phyloP scores from a whole-genome alignment of 2,888 invertebrate species.

The Nymphalis polychloros region DNA sequence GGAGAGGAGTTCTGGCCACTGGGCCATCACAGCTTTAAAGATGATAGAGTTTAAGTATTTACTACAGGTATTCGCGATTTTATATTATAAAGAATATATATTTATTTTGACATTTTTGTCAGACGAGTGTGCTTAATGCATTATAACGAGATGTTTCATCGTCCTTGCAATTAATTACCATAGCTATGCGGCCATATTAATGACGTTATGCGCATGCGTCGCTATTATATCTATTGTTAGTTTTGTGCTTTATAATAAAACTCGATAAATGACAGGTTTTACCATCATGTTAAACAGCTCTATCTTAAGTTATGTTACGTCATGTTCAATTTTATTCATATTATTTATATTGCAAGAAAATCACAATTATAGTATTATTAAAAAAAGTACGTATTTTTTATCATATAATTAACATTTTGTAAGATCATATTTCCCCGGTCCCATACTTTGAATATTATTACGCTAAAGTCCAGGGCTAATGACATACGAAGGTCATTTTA shows the following conservation, averaged over 20 bases:
- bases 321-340: not conserved
- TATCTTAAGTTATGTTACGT: not conserved
- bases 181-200: slow-evolving; percentile 27
- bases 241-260: slow-evolving; percentile 8
- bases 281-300: slow-evolving; percentile 2
- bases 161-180: slow-evolving; percentile 34
- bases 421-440: not conserved
- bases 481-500: slow-evolving; percentile 19
- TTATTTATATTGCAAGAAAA: not conserved
- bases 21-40: no score
- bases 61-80: no score
- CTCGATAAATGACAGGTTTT: slow-evolving; percentile 17
- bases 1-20: no score
- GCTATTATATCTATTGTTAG: slow-evolving; percentile 18
- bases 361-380: no score
- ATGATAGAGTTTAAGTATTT: no score
- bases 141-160: slow-evolving; percentile 29
- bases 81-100: no score
- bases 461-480: slow-evolving; percentile 2
- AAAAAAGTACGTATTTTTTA: not conserved
- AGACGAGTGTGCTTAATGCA: slow-evolving; percentile 16
- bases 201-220: slow-evolving; percentile 19
- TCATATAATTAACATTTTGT: not conserved
- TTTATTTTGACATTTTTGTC: not conserved
- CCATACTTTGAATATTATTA: not conserved